Evolutionary conservation across 1,140 invertebrate species (phyloP).

Genomic region (Lerema accius): DNA sequence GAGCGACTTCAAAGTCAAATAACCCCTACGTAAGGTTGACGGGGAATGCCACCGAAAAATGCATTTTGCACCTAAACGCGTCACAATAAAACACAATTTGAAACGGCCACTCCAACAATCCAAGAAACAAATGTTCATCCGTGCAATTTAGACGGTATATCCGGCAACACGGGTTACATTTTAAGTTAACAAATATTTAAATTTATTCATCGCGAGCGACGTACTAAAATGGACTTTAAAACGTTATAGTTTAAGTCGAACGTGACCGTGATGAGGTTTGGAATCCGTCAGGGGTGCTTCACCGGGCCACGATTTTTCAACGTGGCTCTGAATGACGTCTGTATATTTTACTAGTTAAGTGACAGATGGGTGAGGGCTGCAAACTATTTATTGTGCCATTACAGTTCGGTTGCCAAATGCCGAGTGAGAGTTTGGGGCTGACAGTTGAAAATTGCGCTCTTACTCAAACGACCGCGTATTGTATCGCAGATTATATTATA

Average conservation of each 20-base stretch:
- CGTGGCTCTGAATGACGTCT: slow-evolving; percentile 76
- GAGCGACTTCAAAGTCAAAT: slow-evolving; percentile 81
- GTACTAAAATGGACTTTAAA: slow-evolving; percentile 57
- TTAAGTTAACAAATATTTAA: slow-evolving; percentile 83
- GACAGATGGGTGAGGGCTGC: slow-evolving; percentile 79
- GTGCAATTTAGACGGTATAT: slow-evolving; percentile 82
- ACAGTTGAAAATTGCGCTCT: slow-evolving; percentile 74
- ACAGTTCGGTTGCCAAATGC: slow-evolving; percentile 76
- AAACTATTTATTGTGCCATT: slow-evolving; percentile 81
- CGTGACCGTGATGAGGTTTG: slow-evolving; percentile 11
- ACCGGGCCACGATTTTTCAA: slow-evolving; percentile 74
- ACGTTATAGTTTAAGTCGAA: slow-evolving; percentile 37
- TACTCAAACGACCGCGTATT: slow-evolving; percentile 49
- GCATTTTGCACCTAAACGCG: slow-evolving; percentile 39
- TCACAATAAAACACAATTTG: slow-evolving; percentile 52
- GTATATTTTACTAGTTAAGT: slow-evolving; percentile 82
- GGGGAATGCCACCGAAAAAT: slow-evolving; percentile 36
- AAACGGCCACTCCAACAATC: slow-evolving; percentile 41
- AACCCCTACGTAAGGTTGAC: slow-evolving; percentile 61
- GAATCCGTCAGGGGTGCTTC: slow-evolving; percentile 58
- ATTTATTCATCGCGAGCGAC: slow-evolving; percentile 68
- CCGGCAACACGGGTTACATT: slow-evolving; percentile 81
- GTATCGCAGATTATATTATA: slow-evolving; percentile 56
- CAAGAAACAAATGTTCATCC: slow-evolving; percentile 75
- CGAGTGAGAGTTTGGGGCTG: slow-evolving; percentile 57